Evolutionary conservation across 2,888 invertebrate genomes (phyloP), one percentile per base, ranked within the genome.

Genomic region (Drosophila cognata): DNA sequence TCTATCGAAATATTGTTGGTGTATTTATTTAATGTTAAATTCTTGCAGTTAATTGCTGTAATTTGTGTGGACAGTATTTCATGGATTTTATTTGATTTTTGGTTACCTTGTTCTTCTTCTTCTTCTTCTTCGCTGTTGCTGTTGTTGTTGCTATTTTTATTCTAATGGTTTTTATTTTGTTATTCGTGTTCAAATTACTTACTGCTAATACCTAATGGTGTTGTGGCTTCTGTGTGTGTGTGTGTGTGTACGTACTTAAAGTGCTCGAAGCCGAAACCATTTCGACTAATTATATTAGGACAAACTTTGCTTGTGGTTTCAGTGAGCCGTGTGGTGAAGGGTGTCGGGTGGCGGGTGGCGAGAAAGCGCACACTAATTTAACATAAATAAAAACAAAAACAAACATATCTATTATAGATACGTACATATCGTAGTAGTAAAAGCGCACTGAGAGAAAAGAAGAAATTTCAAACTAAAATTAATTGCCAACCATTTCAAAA

Each of bases 51-150:
- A 84, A 70, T 55, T 68, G 65, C 60, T 73, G 74, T 65, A 70
- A 81, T 73, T 82, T 81, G 53, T 71, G 66, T 81, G 78, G 71
- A 84, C 77, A 87, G 71, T 79, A 63, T 82, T 84, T 88, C 71
- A 81, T 71, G 74, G 82, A 82, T 18, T 67, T 67, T 67, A 68
- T 53, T 66, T 68, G 36, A 53, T 66, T 65, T n/a, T 38, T 13
- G 25, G 18, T 50, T 31, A 35, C n/a, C 21, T 28, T 72, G n/a
- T n/a, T 21, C 21, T 21, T 21, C 21, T 21, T 21, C 21, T 74
- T 60, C 18, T 52, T 43, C 43, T 21, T 46, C 21, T 21, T 46
- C 8, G 7, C 57, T 64, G 48, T 51, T 61, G 46, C 53, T 60
- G 46, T 59, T 60, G 31, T 43, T 35, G 38, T 41, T 62, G 33